Evolutionary conservation across 2,888 invertebrate species (phyloP).

Genomic region (Cyaniris semiargus): DNA sequence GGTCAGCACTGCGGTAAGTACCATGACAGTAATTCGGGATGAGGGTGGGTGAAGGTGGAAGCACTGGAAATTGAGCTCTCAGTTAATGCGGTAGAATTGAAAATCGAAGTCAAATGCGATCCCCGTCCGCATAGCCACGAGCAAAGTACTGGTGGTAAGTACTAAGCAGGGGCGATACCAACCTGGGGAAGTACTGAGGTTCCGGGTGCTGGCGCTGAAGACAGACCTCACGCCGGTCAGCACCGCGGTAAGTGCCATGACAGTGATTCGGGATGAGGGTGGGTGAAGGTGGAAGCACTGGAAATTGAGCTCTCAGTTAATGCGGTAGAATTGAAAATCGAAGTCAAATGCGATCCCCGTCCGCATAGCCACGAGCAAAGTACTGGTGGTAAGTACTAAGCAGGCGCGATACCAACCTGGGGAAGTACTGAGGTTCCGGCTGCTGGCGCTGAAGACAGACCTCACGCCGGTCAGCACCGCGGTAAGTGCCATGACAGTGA

Average conservation of each 20-base stretch:
- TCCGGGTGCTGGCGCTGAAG: slow-evolving; percentile 77
- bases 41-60: too few species aligned
- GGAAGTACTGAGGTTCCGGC: slow-evolving; percentile 78
- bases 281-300: too few species aligned
- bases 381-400: slow-evolving; percentile 80
- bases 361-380: slow-evolving; percentile 71
- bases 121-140: slow-evolving; percentile 74
- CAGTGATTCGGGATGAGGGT: neutral
- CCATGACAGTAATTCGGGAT: neutral
- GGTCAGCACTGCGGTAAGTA: slow-evolving; percentile 65
- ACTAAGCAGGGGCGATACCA: slow-evolving; percentile 82
- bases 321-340: too few species aligned
- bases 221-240: slow-evolving; percentile 79
- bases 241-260: slow-evolving; percentile 56
- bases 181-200: slow-evolving; percentile 79
- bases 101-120: too few species aligned
- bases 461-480: slow-evolving; percentile 75
- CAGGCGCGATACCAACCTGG: slow-evolving; percentile 81
- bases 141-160: slow-evolving; percentile 75
- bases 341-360: slow-evolving; percentile 55
- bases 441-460: slow-evolving; percentile 77
- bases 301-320: too few species aligned
- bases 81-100: too few species aligned
- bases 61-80: too few species aligned
- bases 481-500: slow-evolving; percentile 48